These are phyloP conservation scores for Danio rerio DNA, from an alignment of 2,113 vertebrate species.

Conservation along the genomic window GRCz12tu NC_133180.1:56548001-56548500, in stretches of 20 bases:
- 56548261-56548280: slow-evolving; percentile 28
- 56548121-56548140: too few species aligned
- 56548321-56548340: slow-evolving; percentile 42
- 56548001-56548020: not conserved
- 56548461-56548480: not conserved
- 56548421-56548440: slow-evolving; percentile 28
- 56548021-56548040: not conserved
- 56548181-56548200: slow-evolving; percentile 45
- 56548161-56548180: slow-evolving; percentile 42
- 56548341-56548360: slow-evolving; percentile 45
- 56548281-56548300: slow-evolving; percentile 25
- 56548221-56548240: slow-evolving; percentile 41
- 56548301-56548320: slow-evolving; percentile 27
- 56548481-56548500: not conserved
- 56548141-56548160: not conserved
- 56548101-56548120: not conserved
- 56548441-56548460: not conserved
- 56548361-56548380: slow-evolving; percentile 55
- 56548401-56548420: slow-evolving; percentile 37
- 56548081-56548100: too few species aligned
- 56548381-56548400: slow-evolving; percentile 48
- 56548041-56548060: not conserved
- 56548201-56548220: slow-evolving; percentile 48
- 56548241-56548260: slow-evolving; percentile 27
- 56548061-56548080: slow-evolving; percentile 35